Base-by-base conservation (phyloP, 2,888 invertebrate species). In the Oasisia sp. region DNA sequence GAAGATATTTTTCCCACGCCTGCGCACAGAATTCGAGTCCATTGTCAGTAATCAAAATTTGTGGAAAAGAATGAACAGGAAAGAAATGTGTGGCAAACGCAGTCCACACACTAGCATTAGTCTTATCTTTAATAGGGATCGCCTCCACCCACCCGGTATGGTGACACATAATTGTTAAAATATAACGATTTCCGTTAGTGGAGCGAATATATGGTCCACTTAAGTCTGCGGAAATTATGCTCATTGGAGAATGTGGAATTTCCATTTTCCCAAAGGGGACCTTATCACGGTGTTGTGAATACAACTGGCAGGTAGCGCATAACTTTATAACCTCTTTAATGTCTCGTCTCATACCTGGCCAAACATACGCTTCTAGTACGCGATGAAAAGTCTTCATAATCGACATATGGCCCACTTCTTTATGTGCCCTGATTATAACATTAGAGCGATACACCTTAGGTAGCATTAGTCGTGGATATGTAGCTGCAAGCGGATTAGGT, bases 91-190 rank as follows among this genome's bases (percentile, higher is more conserved):
- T 92, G 3, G 92, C 90, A 11, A 91, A 90, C 8, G 92, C 91
- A 0, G 14, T 1, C 92, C 90, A 89, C 89, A 92, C 92, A 89
- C 27, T 56, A 11, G 32, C 58, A 38, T 89, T 89, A 12, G 91
- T 89, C 50, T 92, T 92, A 58, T 92, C 90, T 91, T 90, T 90
- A 7, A 90, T 9, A 14, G 90, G 90, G 0, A 90, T 90, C 7
- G 91, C 91, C 44, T 92, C 92, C 32, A 32, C 92, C 92, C 92
- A 92, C 0, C 92, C 92, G 5, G 91, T 89, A 32, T 1, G 56
- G 32, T 92, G 92, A 90, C 50, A 38, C 0, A 92, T 92, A 1
- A 92, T 58, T 11, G 91, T 91, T 58, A 91, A 32, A 0, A 89
- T 58, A 74, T 92, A 92, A 11, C 89, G 27, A 91, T 92, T 92